These are phyloP conservation scores for Hydrozoanthus tunicans DNA, from an alignment of 64 coral and sea anemone genomes.

Conservation along the genomic window DNA sequence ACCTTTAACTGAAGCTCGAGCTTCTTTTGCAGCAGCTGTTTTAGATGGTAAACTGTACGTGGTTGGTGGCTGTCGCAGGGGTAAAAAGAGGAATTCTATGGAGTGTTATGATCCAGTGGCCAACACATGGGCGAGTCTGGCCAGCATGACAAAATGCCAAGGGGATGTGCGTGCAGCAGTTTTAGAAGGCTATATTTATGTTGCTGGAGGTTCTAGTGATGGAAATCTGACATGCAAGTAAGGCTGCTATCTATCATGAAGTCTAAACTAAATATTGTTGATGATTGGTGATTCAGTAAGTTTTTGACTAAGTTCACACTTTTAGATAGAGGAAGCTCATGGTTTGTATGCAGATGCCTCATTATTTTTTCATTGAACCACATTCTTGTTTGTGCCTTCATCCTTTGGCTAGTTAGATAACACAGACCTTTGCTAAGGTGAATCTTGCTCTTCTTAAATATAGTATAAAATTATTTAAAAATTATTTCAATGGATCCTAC, in stretches of 20 bases:
- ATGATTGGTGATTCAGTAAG: too few species aligned
- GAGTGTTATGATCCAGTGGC: constrained; percentile 84
- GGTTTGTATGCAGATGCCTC: too few species aligned
- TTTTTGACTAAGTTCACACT: too few species aligned
- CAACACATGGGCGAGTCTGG: constrained; percentile 69
- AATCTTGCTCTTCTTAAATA: too few species aligned
- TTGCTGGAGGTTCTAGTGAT: constrained; percentile 93
- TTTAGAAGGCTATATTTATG: constrained; percentile 85
- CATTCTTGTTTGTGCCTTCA: too few species aligned
- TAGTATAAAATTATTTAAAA: too few species aligned
- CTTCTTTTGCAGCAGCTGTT: constrained; percentile 78
- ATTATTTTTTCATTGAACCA: too few species aligned
- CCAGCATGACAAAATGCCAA: constrained; percentile 82
- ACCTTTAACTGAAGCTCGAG: constrained; percentile 76
- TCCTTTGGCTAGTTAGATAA: too few species aligned
- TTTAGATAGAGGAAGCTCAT: too few species aligned
- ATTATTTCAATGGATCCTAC: too few species aligned
- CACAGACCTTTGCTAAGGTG: too few species aligned
- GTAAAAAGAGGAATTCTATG: constrained; percentile 87
- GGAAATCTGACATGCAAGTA: constrained; percentile 93
- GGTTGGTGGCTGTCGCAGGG: constrained; percentile 87
- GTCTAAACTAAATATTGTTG: too few species aligned
- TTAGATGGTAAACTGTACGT: constrained; percentile 87
- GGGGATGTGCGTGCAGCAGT: constrained; percentile 94
- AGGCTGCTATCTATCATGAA: neutral